phyloP scores from a whole-genome alignment of 2,113 vertebrate species.

The Blennius ocellaris region DNA sequence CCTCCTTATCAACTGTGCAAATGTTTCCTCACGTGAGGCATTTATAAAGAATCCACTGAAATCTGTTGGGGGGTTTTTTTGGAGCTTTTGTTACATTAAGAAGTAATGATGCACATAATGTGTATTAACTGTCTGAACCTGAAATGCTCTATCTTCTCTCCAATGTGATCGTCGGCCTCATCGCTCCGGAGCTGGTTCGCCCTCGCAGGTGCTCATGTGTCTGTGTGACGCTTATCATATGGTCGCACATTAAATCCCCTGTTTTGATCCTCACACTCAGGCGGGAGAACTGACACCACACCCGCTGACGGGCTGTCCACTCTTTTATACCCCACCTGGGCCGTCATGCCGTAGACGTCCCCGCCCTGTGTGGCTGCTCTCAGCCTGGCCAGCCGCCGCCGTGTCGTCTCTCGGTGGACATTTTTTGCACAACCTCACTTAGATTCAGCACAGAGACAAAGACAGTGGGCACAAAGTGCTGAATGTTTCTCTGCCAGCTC shows the following conservation, averaged over 20 bases:
- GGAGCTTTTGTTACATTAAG: too few relatives aligned
- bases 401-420: conserved; percentile 12
- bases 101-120: too few relatives aligned
- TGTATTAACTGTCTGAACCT: too few relatives aligned
- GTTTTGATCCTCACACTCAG: conserved; percentile 8
- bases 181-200: too few relatives aligned
- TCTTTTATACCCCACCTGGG: conserved; percentile 24
- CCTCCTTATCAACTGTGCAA: background rate
- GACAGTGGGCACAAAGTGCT: conserved; percentile 20
- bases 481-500: conserved; percentile 38
- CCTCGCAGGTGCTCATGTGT: background rate
- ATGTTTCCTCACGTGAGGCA: too few relatives aligned
- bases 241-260: background rate
- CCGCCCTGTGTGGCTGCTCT: conserved; percentile 7
- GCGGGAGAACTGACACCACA: conserved; percentile 10
- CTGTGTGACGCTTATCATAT: background rate
- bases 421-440: conserved; percentile 3
- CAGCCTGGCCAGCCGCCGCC: background rate
- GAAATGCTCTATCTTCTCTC: too few relatives aligned
- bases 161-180: too few relatives aligned
- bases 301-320: conserved; percentile 6
- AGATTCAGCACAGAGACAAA: conserved; percentile 18
- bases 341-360: background rate
- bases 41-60: too few relatives aligned
- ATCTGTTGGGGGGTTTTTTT: too few relatives aligned